Evolutionary conservation across 30 jellyfish, hydroid and myxozoan genomes (phyloP).

Genomic region (Aurelia aurita complex sp. Pacific): DNA sequence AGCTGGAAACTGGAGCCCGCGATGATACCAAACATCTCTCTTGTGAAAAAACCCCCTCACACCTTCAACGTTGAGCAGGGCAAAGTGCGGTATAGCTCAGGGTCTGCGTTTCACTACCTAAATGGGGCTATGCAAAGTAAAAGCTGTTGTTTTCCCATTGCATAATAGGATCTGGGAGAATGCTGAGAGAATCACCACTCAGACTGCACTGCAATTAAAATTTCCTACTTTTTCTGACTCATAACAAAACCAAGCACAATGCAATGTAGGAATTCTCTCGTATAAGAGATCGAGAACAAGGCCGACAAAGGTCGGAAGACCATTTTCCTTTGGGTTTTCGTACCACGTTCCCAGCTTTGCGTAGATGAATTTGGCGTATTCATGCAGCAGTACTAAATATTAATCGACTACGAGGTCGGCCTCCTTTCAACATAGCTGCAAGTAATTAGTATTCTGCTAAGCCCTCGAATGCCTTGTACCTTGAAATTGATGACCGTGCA

Average conservation of each 20-base stretch:
- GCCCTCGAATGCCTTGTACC: too few species aligned
- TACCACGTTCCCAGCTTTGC: conserved; percentile 41
- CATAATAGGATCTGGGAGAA: conserved; percentile 26
- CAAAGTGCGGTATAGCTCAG: conserved; percentile 12
- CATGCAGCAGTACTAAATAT: conserved; percentile 42
- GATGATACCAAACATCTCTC: too few species aligned
- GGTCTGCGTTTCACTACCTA: background rate
- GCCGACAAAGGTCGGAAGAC: conserved; percentile 45
- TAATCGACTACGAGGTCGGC: conserved; percentile 29
- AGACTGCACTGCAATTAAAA: conserved; percentile 26
- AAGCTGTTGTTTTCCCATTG: conserved; percentile 54
- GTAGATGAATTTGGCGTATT: conserved; percentile 12
- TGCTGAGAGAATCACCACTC: conserved; percentile 23
- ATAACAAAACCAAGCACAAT: conserved; percentile 37
- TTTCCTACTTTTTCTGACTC: conserved; percentile 14
- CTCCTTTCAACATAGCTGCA: background rate
- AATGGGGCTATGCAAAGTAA: conserved; percentile 15
- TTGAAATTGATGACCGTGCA: too few species aligned
- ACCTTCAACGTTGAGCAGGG: conserved; percentile 5
- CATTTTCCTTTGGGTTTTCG: conserved; percentile 2
- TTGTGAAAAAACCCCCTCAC: background rate
- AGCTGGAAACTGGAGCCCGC: too few species aligned
- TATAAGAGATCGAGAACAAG: conserved; percentile 15
- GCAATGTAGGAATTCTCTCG: conserved; percentile 30
- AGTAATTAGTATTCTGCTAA: conserved; percentile 16